Percentiles rank a stretch among this genome's conserved stretches.
These are phyloP conservation scores for Campoletis raptor DNA, from an alignment of 2,888 invertebrate genomes.

Conservation along the genomic window DNA sequence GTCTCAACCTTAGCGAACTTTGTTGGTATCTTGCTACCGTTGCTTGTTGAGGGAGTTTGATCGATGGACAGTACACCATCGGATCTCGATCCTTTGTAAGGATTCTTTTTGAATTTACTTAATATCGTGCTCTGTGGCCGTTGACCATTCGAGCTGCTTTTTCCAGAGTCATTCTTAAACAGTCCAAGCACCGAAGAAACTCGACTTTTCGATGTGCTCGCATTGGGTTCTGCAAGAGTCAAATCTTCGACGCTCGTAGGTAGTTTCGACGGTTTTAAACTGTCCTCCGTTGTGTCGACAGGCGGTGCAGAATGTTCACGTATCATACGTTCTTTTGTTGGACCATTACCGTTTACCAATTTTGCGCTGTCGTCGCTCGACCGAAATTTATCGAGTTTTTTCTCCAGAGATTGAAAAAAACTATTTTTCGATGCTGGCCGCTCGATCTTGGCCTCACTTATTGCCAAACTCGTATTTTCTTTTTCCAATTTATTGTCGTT, in stretches of 20 bases:
- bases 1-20: conserved; percentile 75
- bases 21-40: conserved; percentile 80
- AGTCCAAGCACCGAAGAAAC: conserved; percentile 92
- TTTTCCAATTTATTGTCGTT: conserved; percentile 68
- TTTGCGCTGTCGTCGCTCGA: conserved; percentile 80
- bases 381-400: conserved; percentile 84
- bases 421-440: conserved; percentile 84
- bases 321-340: conserved; percentile 77
- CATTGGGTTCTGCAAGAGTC: conserved; percentile 84
- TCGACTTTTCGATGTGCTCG: conserved; percentile 86
- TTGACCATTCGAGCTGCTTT: conserved; percentile 66
- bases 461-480: conserved; percentile 16
- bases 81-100: conserved; percentile 80
- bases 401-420: conserved; percentile 91
- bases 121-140: conserved; percentile 75
- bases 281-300: conserved; percentile 83
- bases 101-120: conserved; percentile 87
- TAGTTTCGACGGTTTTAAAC: conserved; percentile 88
- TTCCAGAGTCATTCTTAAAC: conserved; percentile 87
- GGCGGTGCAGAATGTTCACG: conserved; percentile 79
- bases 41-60: conserved; percentile 64
- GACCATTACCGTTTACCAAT: conserved; percentile 83
- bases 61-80: conserved; percentile 71
- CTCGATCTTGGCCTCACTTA: conserved; percentile 72
- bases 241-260: conserved; percentile 91